Evolutionary conservation across 2,888 invertebrate genomes (phyloP), one percentile per base, ranked within the genome.

Genomic region (Holacanthella duospinosa): DNA sequence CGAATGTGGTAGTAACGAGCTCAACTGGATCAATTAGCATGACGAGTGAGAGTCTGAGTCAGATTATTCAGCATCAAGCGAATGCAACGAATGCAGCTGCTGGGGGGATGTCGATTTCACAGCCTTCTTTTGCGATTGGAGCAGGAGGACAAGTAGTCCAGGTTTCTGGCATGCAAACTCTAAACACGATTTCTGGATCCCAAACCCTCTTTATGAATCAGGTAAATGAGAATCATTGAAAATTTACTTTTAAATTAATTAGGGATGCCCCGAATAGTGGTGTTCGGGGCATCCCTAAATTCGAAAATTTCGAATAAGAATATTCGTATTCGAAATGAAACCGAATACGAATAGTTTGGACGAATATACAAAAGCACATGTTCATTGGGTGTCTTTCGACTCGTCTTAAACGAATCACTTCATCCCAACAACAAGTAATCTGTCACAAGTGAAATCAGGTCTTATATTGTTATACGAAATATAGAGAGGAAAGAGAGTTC

Each of bases 171-270:
- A 68, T 71, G 21, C 59, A 63, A 21, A 65, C 63, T 55, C 54
- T 68, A 48, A 67, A 62, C 59, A 64, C 67, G 29, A 63, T 67
- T 63, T 55, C 56, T 43, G 60, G 54, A 25, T 63, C 65, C 26
- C 69, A 69, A 48, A 71, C 73, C n/a, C 65, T 73, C 63, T 69
- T 73, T 58, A 63, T 73, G 27, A 73, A 73, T 60, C 73, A 73
- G 67, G 72, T 72, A 65, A 65, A 60, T 56, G 4, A 43, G 43
- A 16, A n/a, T n/a, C n/a, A n/a, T n/a, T n/a, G n/a, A n/a, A 54
- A 54, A 12, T 54, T 21, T 54, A 9, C 21, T 12, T 9, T 54
- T 54, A n/a, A n/a, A n/a, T n/a, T n/a, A n/a, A n/a, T n/a, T n/a
- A n/a, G n/a, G n/a, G n/a, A n/a, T n/a, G n/a, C n/a, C n/a, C n/a